phyloP scores from a whole-genome alignment of 2,797 vertebrate genomes.

The Sebastes minor region DNA sequence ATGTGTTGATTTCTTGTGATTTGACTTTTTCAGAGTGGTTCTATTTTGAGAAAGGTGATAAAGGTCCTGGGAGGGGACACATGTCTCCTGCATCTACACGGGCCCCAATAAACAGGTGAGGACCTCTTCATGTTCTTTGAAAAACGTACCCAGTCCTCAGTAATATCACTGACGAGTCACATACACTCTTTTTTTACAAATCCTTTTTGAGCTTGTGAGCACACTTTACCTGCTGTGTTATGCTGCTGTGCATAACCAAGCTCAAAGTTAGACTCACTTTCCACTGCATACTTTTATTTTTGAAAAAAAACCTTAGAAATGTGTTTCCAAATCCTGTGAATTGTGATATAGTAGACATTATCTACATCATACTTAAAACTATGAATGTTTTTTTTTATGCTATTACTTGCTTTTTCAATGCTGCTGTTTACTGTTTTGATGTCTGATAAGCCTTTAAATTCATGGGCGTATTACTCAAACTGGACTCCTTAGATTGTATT shows the following conservation, averaged over 20 bases:
- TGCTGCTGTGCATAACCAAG: not conserved
- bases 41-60: slow-evolving; percentile 80
- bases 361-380: not conserved
- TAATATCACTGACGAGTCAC: not conserved
- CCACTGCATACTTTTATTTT: not conserved
- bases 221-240: not conserved
- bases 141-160: not conserved
- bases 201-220: not conserved
- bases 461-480: not conserved
- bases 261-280: not conserved
- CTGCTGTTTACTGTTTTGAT: not conserved
- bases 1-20: slow-evolving; percentile 13
- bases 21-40: slow-evolving; percentile 79
- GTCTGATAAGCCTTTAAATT: not conserved
- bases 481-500: not conserved
- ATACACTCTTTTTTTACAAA: not conserved
- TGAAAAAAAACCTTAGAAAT: not conserved
- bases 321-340: not conserved
- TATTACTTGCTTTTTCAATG: not conserved
- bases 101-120: slow-evolving; percentile 74
- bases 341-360: not conserved
- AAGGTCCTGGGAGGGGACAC: slow-evolving; percentile 61
- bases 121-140: not conserved
- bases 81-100: slow-evolving; percentile 61
- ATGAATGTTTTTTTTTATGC: not conserved